Conservation (phyloP, 2,113 vertebrate species). For the Onychostruthus taczanowskii region DNA sequence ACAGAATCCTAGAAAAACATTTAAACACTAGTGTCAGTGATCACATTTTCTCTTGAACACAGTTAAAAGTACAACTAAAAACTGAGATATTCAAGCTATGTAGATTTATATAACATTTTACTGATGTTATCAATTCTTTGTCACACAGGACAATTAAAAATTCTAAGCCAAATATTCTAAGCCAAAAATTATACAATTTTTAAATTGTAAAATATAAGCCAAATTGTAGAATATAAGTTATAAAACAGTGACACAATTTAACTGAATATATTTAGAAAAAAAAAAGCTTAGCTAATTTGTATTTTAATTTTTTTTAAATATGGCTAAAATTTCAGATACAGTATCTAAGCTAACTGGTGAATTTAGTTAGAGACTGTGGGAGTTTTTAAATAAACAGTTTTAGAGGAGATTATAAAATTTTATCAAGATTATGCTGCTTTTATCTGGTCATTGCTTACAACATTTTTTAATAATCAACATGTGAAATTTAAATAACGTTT, state of each 20-base stretch:
- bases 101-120: neutral
- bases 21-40: neutral
- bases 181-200: neutral
- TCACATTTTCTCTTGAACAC: neutral
- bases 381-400: neutral
- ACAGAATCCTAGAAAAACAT: constrained; percentile 72
- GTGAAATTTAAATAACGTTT: neutral
- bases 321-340: neutral
- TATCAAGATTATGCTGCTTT: neutral
- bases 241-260: neutral
- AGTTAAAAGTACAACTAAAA: neutral
- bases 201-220: neutral
- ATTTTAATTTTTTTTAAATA: neutral
- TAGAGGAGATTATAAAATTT: neutral
- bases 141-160: neutral
- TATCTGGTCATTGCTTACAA: neutral
- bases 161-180: neutral
- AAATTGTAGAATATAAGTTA: neutral
- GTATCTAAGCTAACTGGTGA: neutral
- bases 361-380: neutral
- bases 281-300: neutral
- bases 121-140: neutral
- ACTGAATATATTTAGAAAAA: neutral
- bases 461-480: neutral
- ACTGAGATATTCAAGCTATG: neutral